Percentiles rank a stretch among this genome's conserved stretches.
phyloP scores from a whole-genome alignment of 2,888 invertebrate genomes.

The Clitarchus hookeri region DNA sequence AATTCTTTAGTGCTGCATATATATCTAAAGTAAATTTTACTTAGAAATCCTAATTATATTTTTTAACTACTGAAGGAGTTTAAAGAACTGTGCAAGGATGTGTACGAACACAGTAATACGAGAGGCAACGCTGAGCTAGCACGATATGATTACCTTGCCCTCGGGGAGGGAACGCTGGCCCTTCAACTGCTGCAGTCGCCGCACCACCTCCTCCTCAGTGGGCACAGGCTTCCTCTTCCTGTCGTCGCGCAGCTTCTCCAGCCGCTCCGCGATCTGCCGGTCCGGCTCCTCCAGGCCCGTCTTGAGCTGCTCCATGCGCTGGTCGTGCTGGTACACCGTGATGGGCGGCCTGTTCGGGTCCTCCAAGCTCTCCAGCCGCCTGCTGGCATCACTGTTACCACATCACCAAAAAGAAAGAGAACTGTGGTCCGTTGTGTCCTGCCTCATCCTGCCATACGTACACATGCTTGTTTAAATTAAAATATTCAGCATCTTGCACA shows the following conservation, averaged over 20 bases:
- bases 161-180: conserved; percentile 57
- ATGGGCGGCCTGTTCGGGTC: conserved; percentile 62
- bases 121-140: too few species aligned
- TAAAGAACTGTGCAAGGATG: too few species aligned
- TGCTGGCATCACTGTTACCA: conserved; percentile 43
- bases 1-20: too few species aligned
- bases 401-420: too few species aligned
- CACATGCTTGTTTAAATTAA: too few species aligned
- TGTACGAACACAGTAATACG: too few species aligned
- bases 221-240: conserved; percentile 57
- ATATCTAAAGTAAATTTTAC: too few species aligned
- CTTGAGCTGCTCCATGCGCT: conserved; percentile 52
- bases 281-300: conserved; percentile 59
- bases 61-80: too few species aligned
- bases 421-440: too few species aligned
- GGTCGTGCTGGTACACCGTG: conserved; percentile 57
- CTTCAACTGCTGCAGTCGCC: conserved; percentile 69
- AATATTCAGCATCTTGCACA: too few species aligned
- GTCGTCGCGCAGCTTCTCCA: conserved; percentile 69
- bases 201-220: conserved; percentile 67
- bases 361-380: conserved; percentile 59
- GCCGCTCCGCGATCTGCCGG: conserved; percentile 67
- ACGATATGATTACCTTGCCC: not conserved
- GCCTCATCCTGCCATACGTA: too few species aligned
- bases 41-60: too few species aligned